A percentile compares a stretch with the other conserved stretches of the same genome.
Evolutionary conservation across 2,888 invertebrate species (phyloP).

Genomic region (Hartigia nigra): DNA sequence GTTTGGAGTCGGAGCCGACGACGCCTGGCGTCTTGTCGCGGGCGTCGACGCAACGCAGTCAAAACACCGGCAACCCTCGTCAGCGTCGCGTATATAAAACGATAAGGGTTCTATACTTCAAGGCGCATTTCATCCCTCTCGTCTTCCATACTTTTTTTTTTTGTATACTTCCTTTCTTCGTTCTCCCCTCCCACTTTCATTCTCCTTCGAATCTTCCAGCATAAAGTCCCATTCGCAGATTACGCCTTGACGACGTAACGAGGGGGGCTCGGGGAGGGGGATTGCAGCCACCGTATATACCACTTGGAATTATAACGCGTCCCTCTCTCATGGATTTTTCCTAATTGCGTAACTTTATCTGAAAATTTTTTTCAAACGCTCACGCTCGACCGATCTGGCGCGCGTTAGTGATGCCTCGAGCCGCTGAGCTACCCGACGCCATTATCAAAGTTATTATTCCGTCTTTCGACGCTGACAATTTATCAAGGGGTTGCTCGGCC

Average conservation of each 20-base stretch:
- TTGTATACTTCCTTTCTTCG: neutral
- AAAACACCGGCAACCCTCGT: neutral
- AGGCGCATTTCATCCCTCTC: neutral
- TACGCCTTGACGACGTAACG: neutral
- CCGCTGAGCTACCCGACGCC: neutral
- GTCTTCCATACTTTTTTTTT: neutral
- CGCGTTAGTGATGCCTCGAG: neutral
- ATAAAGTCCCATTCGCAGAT: neutral
- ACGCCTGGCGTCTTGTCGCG: neutral
- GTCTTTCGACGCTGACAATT: neutral
- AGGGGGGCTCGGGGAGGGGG: no score
- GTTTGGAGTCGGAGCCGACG: slow-evolving; percentile 2
- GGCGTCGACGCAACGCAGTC: slow-evolving; percentile 1
- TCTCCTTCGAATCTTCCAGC: neutral
- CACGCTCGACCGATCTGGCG: neutral
- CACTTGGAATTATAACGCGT: neutral
- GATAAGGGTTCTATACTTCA: neutral
- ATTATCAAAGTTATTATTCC: neutral
- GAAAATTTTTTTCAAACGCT: neutral
- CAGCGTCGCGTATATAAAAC: slow-evolving; percentile 1
- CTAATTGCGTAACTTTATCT: neutral
- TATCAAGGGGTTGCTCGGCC: neutral
- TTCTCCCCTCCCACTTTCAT: neutral
- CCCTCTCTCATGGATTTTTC: neutral
- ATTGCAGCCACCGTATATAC: neutral